A percentile compares a stretch with the other conserved stretches of the same genome.
Evolutionary conservation across 2,113 vertebrate genomes (phyloP).

Genomic region (Ptyas mucosa): DNA sequence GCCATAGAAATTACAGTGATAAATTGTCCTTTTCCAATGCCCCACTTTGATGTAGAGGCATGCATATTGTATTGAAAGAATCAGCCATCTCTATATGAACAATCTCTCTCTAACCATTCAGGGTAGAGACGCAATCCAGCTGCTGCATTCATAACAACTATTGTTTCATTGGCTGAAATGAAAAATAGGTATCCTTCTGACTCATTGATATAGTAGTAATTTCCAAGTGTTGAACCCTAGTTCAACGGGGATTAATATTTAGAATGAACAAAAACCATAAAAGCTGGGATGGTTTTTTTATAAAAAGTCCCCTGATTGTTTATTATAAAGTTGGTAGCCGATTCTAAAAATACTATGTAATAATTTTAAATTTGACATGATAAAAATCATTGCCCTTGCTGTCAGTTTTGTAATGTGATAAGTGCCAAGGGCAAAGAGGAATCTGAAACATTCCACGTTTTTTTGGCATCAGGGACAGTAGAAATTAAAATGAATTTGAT

Average conservation of each 20-base stretch:
- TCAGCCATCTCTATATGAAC: not conserved
- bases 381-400: conserved; percentile 5
- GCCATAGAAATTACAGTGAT: not conserved
- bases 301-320: conserved; percentile 21
- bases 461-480: conserved; percentile 18
- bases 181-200: not conserved
- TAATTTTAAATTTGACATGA: not conserved
- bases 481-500: conserved; percentile 30
- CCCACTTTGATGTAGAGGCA: not conserved
- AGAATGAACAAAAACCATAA: conserved; percentile 19
- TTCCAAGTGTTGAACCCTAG: not conserved
- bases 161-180: not conserved
- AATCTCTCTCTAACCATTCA: not conserved
- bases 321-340: conserved; percentile 28
- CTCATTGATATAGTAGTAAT: not conserved
- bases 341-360: conserved; percentile 15
- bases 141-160: not conserved
- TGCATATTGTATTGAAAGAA: not conserved
- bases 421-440: not conserved
- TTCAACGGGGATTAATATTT: not conserved
- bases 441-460: conserved; percentile 9
- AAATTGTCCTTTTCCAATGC: not conserved
- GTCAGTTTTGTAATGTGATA: conserved; percentile 30
- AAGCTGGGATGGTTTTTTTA: conserved; percentile 10
- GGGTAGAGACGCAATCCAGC: not conserved